Conservation (phyloP, 2,888 invertebrate species). For the Caenorhabditis drosophilae region DNA sequence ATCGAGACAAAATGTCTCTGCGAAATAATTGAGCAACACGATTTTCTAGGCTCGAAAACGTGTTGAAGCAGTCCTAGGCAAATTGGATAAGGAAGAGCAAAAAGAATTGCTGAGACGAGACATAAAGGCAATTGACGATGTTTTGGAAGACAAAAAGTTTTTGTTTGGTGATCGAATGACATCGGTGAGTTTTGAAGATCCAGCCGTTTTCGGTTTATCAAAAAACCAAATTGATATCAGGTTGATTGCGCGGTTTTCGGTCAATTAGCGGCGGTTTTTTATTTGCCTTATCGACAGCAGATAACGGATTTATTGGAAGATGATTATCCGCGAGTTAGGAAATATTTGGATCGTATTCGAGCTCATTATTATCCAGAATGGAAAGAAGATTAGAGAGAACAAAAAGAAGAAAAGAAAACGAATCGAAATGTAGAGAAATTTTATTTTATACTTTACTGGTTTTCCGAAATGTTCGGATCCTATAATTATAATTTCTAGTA, state of each 20-base stretch:
- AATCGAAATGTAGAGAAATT: no score
- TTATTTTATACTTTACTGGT: no score
- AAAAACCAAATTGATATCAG: conserved; percentile 29
- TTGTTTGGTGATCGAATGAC: conserved; percentile 94
- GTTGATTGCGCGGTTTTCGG: conserved; percentile 64
- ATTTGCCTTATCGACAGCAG: conserved; percentile 60
- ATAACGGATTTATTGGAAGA: conserved; percentile 62
- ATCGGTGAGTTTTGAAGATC: conserved; percentile 78
- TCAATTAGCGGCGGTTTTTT: conserved; percentile 58
- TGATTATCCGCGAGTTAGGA: conserved; percentile 57
- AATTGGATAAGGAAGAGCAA: conserved; percentile 31
- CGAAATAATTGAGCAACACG: not conserved
- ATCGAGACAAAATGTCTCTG: not conserved
- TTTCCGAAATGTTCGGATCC: no score
- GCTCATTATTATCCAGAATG: conserved; percentile 65
- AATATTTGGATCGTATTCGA: conserved; percentile 58
- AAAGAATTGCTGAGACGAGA: conserved; percentile 81
- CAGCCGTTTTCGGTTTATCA: not conserved
- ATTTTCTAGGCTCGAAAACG: conserved; percentile 30
- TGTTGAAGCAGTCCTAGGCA: conserved; percentile 39
- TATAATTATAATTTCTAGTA: no score
- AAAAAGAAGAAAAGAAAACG: not conserved
- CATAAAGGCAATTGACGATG: conserved; percentile 86
- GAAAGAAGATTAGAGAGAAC: conserved; percentile 33
- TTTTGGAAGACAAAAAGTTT: conserved; percentile 89